Percentiles rank a stretch among this genome's conserved stretches.
These are phyloP conservation scores for Leptarthrus brevirostris DNA, from an alignment of 2,888 invertebrate genomes.

Conservation along the genomic window DNA sequence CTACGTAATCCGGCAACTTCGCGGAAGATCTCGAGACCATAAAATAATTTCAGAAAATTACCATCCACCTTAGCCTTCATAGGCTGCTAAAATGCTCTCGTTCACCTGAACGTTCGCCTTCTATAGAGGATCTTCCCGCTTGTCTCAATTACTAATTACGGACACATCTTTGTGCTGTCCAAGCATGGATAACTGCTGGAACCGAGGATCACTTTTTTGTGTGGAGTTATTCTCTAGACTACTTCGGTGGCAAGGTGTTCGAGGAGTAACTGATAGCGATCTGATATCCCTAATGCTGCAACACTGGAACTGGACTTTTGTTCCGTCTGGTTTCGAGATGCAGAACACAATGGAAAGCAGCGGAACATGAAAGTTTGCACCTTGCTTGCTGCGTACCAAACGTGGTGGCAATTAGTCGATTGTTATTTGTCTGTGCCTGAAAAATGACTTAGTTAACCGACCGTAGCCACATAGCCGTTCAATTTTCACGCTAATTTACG, in stretches of 20 bases:
- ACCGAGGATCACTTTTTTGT: slow-evolving; percentile 22
- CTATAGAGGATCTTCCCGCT: slow-evolving; percentile 43
- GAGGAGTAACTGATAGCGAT: slow-evolving; percentile 39
- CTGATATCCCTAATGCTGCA: slow-evolving; percentile 38
- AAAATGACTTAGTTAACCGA: slow-evolving; percentile 39
- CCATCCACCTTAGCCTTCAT: slow-evolving; percentile 26
- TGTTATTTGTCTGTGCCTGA: slow-evolving; percentile 36
- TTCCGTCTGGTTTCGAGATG: slow-evolving; percentile 1
- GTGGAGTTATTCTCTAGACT: slow-evolving; percentile 14
- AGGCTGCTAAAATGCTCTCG: background rate
- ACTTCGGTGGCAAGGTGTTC: slow-evolving; percentile 36
- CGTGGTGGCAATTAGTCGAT: slow-evolving; percentile 46
- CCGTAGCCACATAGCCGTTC: background rate
- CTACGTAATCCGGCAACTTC: slow-evolving; percentile 30
- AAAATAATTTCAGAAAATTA: slow-evolving; percentile 51
- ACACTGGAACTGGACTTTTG: slow-evolving; percentile 43
- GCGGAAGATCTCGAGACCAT: slow-evolving; percentile 21
- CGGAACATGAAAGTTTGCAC: slow-evolving; percentile 48
- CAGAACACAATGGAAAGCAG: slow-evolving; percentile 34
- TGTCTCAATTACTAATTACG: slow-evolving; percentile 51
- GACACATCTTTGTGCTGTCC: slow-evolving; percentile 41
- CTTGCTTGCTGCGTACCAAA: slow-evolving; percentile 24
- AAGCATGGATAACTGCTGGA: slow-evolving; percentile 45
- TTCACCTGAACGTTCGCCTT: slow-evolving; percentile 14
- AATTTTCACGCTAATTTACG: background rate